Evolutionary conservation across 2,797 vertebrate genomes (phyloP), one percentile per base, ranked within the genome.

Genomic region (Megaceryle alcyon): DNA sequence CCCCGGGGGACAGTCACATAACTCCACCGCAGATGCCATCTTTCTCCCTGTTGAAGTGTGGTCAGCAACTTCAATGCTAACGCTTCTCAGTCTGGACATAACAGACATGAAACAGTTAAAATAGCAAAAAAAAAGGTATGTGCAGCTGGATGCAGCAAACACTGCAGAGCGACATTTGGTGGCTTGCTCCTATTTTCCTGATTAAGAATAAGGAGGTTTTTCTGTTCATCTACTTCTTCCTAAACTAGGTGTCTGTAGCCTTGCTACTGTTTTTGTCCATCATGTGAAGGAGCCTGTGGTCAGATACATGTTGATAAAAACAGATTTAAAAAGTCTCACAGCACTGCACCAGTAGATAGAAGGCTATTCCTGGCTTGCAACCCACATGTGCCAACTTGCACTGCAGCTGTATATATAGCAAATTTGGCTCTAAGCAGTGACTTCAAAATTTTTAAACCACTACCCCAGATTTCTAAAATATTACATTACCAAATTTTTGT

Each of bases 1-100:
- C 54, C 99, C 99, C 10, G 96, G 95, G 70, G 99, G 99, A 96
- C 99, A 99, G 17, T 98, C 98, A 87, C 99, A 99, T 57, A 98
- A 81, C 95, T 99, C 99, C 72, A 99, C 99, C 71, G 98, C 97
- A 37, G 97, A 86, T 6, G 99, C 99, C 46, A 81, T 63, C 33
- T 82, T 96, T 71, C 97, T 97, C 3, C 95, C 95, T 75, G 97
- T 63, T 46, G 95, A 92, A 95, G 90, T 75, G 57, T 89, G 94
- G n/a, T 97, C 97, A 65, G 98, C 98, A 39, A 97, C 97, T 92
- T 99, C 98, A 64, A 99, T 96, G 76, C 68, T 90, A 61, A 98
- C 98, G 0, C 95, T 95, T 77, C 94, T 97, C 80, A 99, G 85
- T 56, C 98, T 99, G 94, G 7, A 64, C 6, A 20, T 26, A 41